These are phyloP conservation scores for Clivina fossor DNA, from an alignment of 2,888 invertebrate genomes.

Conservation along the genomic window DNA sequence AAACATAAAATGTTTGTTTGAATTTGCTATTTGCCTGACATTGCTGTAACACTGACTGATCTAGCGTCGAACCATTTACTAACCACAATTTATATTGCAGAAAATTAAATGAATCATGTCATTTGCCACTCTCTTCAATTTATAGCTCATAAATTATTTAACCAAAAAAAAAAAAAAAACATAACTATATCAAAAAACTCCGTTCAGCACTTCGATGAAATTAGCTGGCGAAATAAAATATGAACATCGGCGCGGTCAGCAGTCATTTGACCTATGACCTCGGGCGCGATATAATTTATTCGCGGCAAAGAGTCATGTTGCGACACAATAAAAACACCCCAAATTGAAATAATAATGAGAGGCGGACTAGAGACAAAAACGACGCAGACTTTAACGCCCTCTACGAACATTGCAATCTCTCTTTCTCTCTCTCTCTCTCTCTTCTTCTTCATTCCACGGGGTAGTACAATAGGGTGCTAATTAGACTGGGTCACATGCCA, in stretches of 20 bases:
- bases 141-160: too few species aligned
- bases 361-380: slow-evolving; percentile 21
- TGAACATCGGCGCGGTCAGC: slow-evolving; percentile 17
- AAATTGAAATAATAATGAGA: slow-evolving; percentile 33
- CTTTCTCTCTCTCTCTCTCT: background rate
- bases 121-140: too few species aligned
- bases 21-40: too few species aligned
- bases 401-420: background rate
- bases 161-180: too few species aligned
- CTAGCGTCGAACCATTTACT: too few species aligned
- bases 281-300: slow-evolving; percentile 43
- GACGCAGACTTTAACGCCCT: background rate
- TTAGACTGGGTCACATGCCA: slow-evolving; percentile 27
- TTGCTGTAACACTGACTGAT: too few species aligned
- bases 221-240: slow-evolving; percentile 32
- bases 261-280: slow-evolving; percentile 45
- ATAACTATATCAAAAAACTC: too few species aligned
- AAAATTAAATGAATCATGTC: too few species aligned
- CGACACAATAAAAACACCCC: slow-evolving; percentile 31
- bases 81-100: too few species aligned
- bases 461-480: slow-evolving; percentile 20
- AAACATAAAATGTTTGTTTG: too few species aligned
- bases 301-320: slow-evolving; percentile 26
- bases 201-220: too few species aligned
- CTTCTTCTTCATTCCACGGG: background rate